A percentile compares a stretch with the other conserved stretches of the same genome.
Evolutionary conservation across 2,797 vertebrate species (phyloP).

Genomic region (Tenualosa thibaudeaui): DNA sequence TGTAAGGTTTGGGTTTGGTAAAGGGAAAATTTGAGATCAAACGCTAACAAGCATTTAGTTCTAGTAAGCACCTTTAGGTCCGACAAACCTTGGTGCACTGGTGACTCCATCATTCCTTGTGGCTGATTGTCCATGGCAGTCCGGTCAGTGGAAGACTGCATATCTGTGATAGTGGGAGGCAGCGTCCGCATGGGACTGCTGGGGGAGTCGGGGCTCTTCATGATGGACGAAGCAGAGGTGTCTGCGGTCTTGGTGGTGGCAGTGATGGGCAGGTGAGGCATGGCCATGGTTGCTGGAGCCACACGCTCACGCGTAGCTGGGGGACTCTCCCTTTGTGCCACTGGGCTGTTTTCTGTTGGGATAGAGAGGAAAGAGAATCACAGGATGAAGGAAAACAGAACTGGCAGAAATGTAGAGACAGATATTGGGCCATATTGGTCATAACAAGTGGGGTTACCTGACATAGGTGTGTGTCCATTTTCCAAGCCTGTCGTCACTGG

Average conservation of each 20-base stretch:
- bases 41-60: not conserved
- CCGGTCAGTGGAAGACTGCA: conserved; percentile 55
- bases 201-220: conserved; percentile 63
- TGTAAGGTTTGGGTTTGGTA: too few relatives aligned
- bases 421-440: not conserved
- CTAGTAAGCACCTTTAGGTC: not conserved
- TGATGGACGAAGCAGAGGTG: conserved; percentile 32
- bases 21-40: not conserved
- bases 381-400: not conserved
- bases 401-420: not conserved
- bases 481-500: conserved; percentile 57
- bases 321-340: conserved; percentile 62
- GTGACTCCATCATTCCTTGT: conserved; percentile 64
- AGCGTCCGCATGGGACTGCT: conserved; percentile 70
- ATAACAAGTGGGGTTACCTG: conserved; percentile 55
- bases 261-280: conserved; percentile 86
- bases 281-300: conserved; percentile 67
- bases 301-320: conserved; percentile 65
- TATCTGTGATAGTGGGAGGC: conserved; percentile 58
- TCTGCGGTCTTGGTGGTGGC: conserved; percentile 76
- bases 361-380: not conserved
- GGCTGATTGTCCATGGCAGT: conserved; percentile 58
- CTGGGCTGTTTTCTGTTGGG: conserved; percentile 70
- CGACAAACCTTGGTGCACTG: conserved; percentile 69
- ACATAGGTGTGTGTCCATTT: conserved; percentile 64